Evolutionary conservation across 1,140 invertebrate genomes (phyloP).

Genomic region (Caenorhabditis elegans): DNA sequence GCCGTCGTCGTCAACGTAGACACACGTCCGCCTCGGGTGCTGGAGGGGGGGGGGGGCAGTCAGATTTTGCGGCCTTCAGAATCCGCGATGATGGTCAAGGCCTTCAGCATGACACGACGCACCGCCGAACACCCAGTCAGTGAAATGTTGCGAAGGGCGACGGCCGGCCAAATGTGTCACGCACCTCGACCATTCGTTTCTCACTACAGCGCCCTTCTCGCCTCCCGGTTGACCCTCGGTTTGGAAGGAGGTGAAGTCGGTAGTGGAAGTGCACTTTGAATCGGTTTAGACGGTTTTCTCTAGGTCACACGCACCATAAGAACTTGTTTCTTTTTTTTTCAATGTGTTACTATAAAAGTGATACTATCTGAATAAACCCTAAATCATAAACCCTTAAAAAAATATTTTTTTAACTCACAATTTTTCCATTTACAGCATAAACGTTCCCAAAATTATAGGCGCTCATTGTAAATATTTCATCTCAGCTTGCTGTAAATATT

Average conservation of each 20-base stretch:
- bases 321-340: not conserved
- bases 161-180: constrained; percentile 9
- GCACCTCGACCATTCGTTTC: constrained; percentile 11
- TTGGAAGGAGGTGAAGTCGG: not conserved
- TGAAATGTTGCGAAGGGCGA: constrained; percentile 28
- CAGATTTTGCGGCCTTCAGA: constrained; percentile 8
- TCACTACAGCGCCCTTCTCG: not conserved
- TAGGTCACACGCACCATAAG: not conserved
- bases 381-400: no score
- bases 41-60: no score
- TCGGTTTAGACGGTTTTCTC: constrained; percentile 15
- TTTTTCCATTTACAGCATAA: no score
- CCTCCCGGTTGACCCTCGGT: not conserved
- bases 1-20: not conserved
- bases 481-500: no score
- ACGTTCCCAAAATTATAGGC: no score
- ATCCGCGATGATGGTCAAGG: constrained; percentile 29
- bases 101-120: constrained; percentile 24
- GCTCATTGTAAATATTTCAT: no score
- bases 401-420: no score
- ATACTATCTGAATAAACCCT: not conserved
- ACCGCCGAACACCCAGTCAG: constrained; percentile 31
- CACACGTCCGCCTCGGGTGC: no score
- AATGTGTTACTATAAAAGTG: no score
- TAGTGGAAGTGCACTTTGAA: constrained; percentile 18